A percentile compares a stretch with the other conserved stretches of the same genome.
Evolutionary conservation across 2,113 vertebrate genomes (phyloP).

Genomic region (Cyrtonyx montezumae): DNA sequence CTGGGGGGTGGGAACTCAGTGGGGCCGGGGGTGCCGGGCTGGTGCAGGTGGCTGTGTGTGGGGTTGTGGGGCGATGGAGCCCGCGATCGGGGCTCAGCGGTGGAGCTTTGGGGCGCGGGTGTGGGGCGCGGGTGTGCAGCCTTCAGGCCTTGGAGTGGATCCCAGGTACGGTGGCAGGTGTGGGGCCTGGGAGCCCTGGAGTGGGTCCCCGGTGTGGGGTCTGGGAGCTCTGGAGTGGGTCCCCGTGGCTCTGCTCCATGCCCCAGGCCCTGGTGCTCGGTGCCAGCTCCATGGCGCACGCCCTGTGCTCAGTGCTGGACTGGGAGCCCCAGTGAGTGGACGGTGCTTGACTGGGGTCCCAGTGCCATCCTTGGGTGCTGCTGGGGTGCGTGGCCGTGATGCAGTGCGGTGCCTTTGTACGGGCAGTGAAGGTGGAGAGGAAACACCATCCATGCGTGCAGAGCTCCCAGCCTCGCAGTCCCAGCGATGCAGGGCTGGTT

Average conservation of each 20-base stretch:
- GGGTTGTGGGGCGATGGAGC: no score
- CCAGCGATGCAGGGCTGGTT: accelerated
- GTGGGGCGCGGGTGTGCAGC: no score
- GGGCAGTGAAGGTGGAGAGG: background rate
- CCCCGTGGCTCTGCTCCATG: accelerated
- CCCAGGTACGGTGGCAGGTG: no score
- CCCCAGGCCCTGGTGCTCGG: background rate
- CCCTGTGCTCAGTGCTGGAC: accelerated
- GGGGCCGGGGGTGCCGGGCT: background rate
- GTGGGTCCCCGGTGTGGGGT: background rate
- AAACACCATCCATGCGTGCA: background rate
- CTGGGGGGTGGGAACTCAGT: background rate
- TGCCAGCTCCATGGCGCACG: accelerated
- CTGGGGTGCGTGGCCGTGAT: background rate
- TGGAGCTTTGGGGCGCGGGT: no score
- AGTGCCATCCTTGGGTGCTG: background rate
- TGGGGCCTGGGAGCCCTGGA: background rate
- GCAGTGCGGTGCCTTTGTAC: accelerated
- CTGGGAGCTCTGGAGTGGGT: background rate
- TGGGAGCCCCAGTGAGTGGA: background rate
- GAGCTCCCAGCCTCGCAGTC: background rate
- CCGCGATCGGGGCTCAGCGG: no score
- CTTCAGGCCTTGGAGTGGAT: no score
- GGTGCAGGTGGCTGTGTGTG: background rate
- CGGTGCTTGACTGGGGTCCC: accelerated